Evolutionary conservation across 2,888 invertebrate genomes (phyloP), one percentile per base, ranked within the genome.

Genomic region (Torymus tubicola): DNA sequence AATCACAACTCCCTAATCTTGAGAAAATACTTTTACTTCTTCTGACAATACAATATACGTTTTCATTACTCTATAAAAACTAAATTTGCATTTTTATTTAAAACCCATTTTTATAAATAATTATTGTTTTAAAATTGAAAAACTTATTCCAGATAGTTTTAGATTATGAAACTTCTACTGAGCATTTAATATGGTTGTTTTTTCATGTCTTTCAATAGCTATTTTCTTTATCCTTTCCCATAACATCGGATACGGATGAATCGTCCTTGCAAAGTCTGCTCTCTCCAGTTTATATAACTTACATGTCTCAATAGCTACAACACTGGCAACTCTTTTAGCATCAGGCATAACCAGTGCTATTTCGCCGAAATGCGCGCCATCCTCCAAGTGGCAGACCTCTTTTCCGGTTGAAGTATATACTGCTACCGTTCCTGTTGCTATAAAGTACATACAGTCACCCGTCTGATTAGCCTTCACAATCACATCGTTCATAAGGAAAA

Each of bases 361-460:
- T 84, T 92, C 92, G 0, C 92, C 91, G 72, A 92, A 91, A 81
- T 91, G 89, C 13, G 91, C 90, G 0, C 92, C 91, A 74, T 91
- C 91, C 76, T 90, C 88, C 60, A 92, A 84, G 80, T 91, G 90
- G 64, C 91, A 90, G 5, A 91, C 87, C 79, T 91, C 91, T 71
- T 87, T 89, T 0, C 93, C 93, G 0, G 91, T 90, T 68, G 87
- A 86, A 0, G 92, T 92, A 82, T 92, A 93, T 74, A 93, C 91
- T 0, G 93, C 93, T 1, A 93, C 93, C 0, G 93, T 92, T 3
- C 93, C 93, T 16, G 89, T 91, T 1, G 92, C 92, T 78, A 93
- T 93, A 84, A 93, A 93, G 84, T 92, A 93, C 93, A 93, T 93
- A 73, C 92, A 92, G 78, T 92, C 90, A 0, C 93, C 93, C 1